Evolutionary conservation across 2,113 vertebrate genomes (phyloP), one percentile per base, ranked within the genome.

Genomic region (Xenotilapia leptura): DNA sequence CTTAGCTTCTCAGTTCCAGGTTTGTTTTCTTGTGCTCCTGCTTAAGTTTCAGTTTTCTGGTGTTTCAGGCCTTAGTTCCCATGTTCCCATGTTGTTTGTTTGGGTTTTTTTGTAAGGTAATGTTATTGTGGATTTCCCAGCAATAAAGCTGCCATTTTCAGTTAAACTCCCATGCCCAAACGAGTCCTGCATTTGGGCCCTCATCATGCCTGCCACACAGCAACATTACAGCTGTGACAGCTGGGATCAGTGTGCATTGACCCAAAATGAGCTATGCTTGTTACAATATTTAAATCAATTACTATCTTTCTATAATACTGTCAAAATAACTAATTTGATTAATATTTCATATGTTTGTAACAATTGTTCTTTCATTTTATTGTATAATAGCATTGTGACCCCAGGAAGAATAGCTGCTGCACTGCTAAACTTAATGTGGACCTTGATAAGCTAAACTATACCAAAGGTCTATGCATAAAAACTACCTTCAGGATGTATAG

Each of bases 31-130:
- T 36, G 60, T 65, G 31, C 6, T 65, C 31, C 31, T 65, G 31
- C 31, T 65, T n/a, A 65, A 65, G 60, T 65, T 65, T 17, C 9
- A 36, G 31, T 56, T 56, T 56, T 28, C 55, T 0, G 4, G 55
- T 36, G 31, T 36, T 65, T 65, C 31, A 65, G 60, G 15, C 60
- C 31, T 65, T 36, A 65, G 31, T 62, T 36, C 58, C 58, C 58
- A 6, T 33, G 58, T 62, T 62, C 17, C 31, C 4, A 0, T 65
- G 60, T 65, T 65, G 60, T 62, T 62, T 36, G 31, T 65, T 65
- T 60, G 15, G 5, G 1, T 0, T 0, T 36, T 62, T 65, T n/a
- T n/a, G 17, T 36, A 36, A 36, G 31, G 19, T 62, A n/a, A 62
- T 62, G 17, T 62, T 62, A 62, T 12, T 36, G 17, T 62, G 58